Conservation (phyloP, 1,140 invertebrate species). For the Lamellibrachia luymesi region DNA sequence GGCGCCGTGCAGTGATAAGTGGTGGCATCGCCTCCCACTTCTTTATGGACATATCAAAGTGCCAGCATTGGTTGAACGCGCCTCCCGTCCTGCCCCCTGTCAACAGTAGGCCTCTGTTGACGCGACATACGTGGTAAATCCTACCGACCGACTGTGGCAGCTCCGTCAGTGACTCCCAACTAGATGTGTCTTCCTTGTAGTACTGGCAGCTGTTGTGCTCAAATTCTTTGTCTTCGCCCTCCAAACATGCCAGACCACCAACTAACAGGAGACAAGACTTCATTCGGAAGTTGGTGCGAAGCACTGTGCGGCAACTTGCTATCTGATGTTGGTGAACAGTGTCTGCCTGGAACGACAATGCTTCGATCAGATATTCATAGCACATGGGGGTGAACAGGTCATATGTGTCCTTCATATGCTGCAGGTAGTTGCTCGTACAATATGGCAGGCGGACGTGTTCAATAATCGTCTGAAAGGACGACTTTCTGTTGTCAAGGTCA, state of each 20-base stretch:
- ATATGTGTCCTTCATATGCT: background rate
- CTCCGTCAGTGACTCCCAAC: conserved; percentile 10
- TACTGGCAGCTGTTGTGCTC: conserved; percentile 7
- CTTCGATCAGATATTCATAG: background rate
- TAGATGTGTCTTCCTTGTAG: background rate
- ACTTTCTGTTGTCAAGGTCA: background rate
- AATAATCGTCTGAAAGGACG: background rate
- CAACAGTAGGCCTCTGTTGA: background rate
- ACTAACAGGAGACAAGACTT: conserved; percentile 12
- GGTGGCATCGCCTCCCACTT: conserved; percentile 16
- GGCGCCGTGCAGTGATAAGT: background rate
- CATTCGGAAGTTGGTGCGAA: background rate
- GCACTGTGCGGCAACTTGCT: background rate
- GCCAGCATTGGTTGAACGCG: background rate
- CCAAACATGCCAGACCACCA: background rate
- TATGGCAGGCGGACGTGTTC: conserved; percentile 12
- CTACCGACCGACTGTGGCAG: conserved; percentile 2
- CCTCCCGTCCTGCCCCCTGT: background rate
- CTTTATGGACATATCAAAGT: background rate
- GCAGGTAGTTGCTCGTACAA: conserved; percentile 15
- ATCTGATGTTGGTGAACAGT: background rate
- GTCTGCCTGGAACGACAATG: background rate
- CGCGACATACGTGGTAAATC: background rate
- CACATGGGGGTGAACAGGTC: background rate
- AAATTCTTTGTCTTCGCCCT: background rate